These are phyloP conservation scores for Dipus sagitta DNA, from an alignment of 2,797 vertebrate genomes.

Conservation along the genomic window DNA sequence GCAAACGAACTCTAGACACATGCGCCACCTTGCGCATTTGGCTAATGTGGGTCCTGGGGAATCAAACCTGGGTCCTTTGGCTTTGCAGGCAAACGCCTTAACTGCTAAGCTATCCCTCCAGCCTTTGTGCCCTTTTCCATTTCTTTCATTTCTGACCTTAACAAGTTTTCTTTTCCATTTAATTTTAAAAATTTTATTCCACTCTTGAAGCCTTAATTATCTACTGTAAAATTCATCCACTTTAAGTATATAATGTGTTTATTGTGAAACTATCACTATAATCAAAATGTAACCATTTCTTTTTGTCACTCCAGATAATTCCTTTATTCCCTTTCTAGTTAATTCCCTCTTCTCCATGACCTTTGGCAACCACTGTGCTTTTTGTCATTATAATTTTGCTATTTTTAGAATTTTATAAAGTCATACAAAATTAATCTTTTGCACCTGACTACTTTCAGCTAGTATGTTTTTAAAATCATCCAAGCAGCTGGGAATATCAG, in stretches of 20 bases:
- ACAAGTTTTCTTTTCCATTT: background rate
- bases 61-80: too few species aligned
- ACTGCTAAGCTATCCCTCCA: too few species aligned
- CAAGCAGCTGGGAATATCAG: background rate
- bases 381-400: background rate
- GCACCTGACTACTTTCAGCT: background rate
- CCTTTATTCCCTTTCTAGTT: background rate
- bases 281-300: background rate
- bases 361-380: background rate
- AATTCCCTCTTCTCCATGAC: background rate
- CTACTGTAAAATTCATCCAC: background rate
- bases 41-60: too few species aligned
- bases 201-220: background rate
- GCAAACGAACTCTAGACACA: too few species aligned
- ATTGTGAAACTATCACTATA: background rate
- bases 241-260: background rate
- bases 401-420: background rate
- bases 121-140: background rate
- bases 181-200: conserved; percentile 36
- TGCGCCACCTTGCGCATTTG: too few species aligned
- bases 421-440: background rate
- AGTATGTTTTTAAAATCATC: background rate
- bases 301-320: background rate
- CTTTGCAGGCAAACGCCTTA: too few species aligned
- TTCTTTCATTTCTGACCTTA: background rate